Percentiles rank a stretch among this genome's conserved stretches.
These are phyloP conservation scores for Drosophila lini DNA, from an alignment of 1,140 invertebrate genomes.

Conservation along the genomic window DNA sequence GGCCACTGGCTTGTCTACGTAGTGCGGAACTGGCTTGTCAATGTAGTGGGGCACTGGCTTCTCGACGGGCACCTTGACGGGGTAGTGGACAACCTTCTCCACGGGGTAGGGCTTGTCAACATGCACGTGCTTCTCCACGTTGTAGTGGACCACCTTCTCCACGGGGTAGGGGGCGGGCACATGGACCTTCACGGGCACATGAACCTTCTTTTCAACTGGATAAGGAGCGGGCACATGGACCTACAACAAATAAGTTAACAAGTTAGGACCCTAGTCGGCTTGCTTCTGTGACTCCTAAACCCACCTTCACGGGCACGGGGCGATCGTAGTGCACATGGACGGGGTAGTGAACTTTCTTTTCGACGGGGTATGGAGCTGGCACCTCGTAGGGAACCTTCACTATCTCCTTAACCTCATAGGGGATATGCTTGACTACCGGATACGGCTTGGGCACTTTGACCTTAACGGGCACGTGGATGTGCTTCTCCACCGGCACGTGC, in stretches of 20 bases:
- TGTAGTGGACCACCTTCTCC: conserved; percentile 88
- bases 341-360: conserved; percentile 86
- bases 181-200: conserved; percentile 88
- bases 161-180: conserved; percentile 90
- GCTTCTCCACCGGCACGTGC: conserved; percentile 86
- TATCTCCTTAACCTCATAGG: conserved; percentile 87
- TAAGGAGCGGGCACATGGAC: conserved; percentile 89
- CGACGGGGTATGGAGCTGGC: conserved; percentile 88
- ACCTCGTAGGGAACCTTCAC: conserved; percentile 88
- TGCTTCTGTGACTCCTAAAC: not conserved
- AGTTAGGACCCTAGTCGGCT: not conserved
- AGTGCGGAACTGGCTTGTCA: conserved; percentile 88
- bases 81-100: conserved; percentile 89
- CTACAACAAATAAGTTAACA: conserved; percentile 10
- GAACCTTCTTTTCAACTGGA: conserved; percentile 88
- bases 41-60: conserved; percentile 88
- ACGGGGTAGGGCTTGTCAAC: conserved; percentile 89
- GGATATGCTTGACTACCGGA: conserved; percentile 87
- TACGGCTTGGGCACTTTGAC: conserved; percentile 87
- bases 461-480: conserved; percentile 86
- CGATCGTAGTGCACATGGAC: conserved; percentile 88
- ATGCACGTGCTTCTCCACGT: conserved; percentile 89
- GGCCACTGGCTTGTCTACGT: conserved; percentile 87
- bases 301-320: conserved; percentile 86
- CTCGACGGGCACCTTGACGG: conserved; percentile 89